A percentile compares a stretch with the other conserved stretches of the same genome.
phyloP scores from a whole-genome alignment of 2,113 vertebrate genomes.

The Corynorhinus townsendii region DNA sequence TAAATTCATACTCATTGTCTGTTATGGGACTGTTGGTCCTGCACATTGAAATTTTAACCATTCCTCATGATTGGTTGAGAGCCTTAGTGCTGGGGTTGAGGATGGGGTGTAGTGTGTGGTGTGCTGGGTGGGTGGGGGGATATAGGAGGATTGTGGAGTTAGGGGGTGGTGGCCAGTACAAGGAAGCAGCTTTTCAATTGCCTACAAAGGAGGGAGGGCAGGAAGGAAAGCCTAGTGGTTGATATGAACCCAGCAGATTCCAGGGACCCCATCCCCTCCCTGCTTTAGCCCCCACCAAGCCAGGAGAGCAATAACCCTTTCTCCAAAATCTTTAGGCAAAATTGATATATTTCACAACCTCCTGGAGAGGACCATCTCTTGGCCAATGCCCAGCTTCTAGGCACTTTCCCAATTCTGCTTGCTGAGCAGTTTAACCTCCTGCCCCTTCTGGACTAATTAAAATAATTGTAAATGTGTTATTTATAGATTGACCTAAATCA shows the following conservation, averaged over 20 bases:
- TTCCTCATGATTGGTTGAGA: neutral
- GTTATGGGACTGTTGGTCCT: neutral
- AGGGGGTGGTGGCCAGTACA: too few relatives aligned
- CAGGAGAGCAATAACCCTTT: neutral
- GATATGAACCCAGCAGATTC: neutral
- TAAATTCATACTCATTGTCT: neutral
- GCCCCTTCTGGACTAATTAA: neutral
- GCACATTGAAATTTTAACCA: neutral
- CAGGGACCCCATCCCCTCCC: neutral
- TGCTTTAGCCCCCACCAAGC: neutral
- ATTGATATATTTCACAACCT: constrained; percentile 12
- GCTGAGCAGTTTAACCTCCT: constrained; percentile 23
- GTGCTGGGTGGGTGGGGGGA: fast-evolving
- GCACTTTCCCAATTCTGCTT: constrained; percentile 16
- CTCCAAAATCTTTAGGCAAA: constrained; percentile 5
- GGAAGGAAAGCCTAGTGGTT: neutral
- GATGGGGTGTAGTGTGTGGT: neutral
- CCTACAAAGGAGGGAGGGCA: neutral
- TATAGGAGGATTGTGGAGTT: neutral
- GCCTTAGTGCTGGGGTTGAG: neutral
- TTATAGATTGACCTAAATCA: neutral
- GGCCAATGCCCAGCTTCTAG: neutral
- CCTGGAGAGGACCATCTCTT: neutral
- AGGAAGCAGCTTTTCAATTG: neutral
- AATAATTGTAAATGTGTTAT: neutral